Conservation (phyloP, 2,113 vertebrate genomes). For the Prunella himalayana region DNA sequence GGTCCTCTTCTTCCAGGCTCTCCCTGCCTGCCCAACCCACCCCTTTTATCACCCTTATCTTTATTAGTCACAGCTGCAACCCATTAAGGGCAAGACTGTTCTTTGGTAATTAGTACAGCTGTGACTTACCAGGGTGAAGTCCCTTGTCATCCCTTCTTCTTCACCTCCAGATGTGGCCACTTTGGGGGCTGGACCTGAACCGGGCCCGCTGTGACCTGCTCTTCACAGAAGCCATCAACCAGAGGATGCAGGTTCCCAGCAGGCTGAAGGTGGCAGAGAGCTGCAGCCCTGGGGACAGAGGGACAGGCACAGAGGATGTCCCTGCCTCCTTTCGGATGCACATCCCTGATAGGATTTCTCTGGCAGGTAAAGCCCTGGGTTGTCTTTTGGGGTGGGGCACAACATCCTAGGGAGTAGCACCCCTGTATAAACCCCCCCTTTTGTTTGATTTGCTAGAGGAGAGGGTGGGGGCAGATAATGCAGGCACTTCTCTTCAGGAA, state of each 20-base stretch:
- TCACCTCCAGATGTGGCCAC: neutral
- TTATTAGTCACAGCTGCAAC: neutral
- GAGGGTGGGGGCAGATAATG: neutral
- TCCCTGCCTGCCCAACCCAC: neutral
- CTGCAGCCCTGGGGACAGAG: neutral
- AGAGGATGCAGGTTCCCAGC: slow-evolving; percentile 76
- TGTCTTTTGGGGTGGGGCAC: neutral
- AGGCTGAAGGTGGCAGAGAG: slow-evolving; percentile 62
- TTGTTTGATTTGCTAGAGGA: neutral
- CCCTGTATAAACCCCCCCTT: neutral
- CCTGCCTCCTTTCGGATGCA: slow-evolving; percentile 69
- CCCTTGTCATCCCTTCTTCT: neutral
- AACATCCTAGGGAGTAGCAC: neutral
- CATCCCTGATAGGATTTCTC: slow-evolving; percentile 74
- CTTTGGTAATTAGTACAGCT: neutral
- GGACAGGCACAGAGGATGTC: neutral
- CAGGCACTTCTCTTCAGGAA: neutral
- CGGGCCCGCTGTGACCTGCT: slow-evolving; percentile 19
- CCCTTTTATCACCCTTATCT: neutral
- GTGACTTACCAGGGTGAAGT: neutral
- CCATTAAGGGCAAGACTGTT: neutral
- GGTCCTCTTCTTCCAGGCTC: neutral
- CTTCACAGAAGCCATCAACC: slow-evolving; percentile 73
- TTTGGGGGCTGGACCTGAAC: neutral
- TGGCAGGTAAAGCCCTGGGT: slow-evolving; percentile 61